Base-by-base conservation (phyloP, 2,113 vertebrate species). In the Alosa alosa region DNA sequence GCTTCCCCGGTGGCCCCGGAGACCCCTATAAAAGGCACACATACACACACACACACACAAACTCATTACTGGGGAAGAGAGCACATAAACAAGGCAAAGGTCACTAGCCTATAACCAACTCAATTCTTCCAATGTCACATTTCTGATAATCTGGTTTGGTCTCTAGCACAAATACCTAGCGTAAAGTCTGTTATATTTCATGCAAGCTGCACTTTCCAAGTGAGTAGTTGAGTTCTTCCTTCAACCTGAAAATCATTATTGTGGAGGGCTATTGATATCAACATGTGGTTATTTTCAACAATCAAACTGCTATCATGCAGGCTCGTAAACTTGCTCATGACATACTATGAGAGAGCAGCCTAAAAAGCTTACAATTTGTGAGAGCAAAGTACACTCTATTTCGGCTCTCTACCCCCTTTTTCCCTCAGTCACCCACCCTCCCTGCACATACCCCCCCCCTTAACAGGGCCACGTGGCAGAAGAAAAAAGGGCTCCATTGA, bases 1-100 rank as follows among this genome's bases (percentile, higher is more conserved):
- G 94, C 90, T 97, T 96, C 83, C 98, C 98, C 0, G 97, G 96
- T 87, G 97, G 94, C 91, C 98, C 98, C 82, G 94, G 94, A 52
- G 96, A 94, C 90, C 98, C 98, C 98, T 99, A 87, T 60, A 82
- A 93, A 83, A 92, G 90, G 78, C 25, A 81, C 82, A 84, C 39
- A 83, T 49, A 83, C 50, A 83, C 68, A 75, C 60, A 87, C 18
- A 57, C 50, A 83, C 68, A 75, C 60, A 87, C 18, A 57, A 57
- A 90, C 57, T 82, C 44, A 68, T 41, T 25, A 72, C 64, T 31
- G 64, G 64, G 64, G 64, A 36, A 11, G 11, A 10, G 64, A 72
- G 64, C 64, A 72, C 15, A 72, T 36, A 72, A 72, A 72, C 64
- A 72, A 1, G 64, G 64, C 64, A 31, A 36, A 72, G 64, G 64